Evolutionary conservation across 2,888 invertebrate species (phyloP), one percentile per base, ranked within the genome.

Genomic region (Peribatodes rhomboidaria): DNA sequence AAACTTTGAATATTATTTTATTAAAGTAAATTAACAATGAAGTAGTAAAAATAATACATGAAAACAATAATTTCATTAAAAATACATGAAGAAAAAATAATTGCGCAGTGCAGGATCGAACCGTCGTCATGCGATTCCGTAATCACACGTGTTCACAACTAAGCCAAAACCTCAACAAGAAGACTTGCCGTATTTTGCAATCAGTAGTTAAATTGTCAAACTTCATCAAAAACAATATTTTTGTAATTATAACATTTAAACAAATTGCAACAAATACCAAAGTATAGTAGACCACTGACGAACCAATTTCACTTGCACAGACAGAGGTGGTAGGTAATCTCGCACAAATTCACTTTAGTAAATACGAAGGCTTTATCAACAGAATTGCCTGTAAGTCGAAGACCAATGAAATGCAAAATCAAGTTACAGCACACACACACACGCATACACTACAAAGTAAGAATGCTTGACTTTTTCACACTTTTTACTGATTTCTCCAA

Each of bases 21-120:
- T 27, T 27, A 27, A 27, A 27, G 3, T 6, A 4, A 27, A 27
- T 27, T 2, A 33, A 16, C 7, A 22, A 8, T 13, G 1, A 8
- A 14, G 2, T n/a, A n/a, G n/a, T n/a, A n/a, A n/a, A n/a, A n/a
- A n/a, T 9, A 41, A 8, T 14, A 55, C 55, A 61, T 35, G 49
- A 56, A 22, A 39, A 0, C 13, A 41, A 35, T 42, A 18, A 2
- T 8, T 49, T 7, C 18, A 16, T n/a, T 14, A 35, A 58, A 64
- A 53, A 49, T 0, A 8, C 13, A 33, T 27, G 0, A 4, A 1
- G 57, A 53, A 59, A 67, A 70, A 62, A 72, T 55, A 33, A 20
- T n/a, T 20, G 39, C 63, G 59, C 42, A 54, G 66, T 59, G 66
- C 64, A 73, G 86, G 78, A 77, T 86, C 79, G 87, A 87, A 87